Percentiles rank a stretch among this genome's conserved stretches.
Evolutionary conservation across 2,113 vertebrate species (phyloP).

Genomic region (Psilopogon haemacephalus): DNA sequence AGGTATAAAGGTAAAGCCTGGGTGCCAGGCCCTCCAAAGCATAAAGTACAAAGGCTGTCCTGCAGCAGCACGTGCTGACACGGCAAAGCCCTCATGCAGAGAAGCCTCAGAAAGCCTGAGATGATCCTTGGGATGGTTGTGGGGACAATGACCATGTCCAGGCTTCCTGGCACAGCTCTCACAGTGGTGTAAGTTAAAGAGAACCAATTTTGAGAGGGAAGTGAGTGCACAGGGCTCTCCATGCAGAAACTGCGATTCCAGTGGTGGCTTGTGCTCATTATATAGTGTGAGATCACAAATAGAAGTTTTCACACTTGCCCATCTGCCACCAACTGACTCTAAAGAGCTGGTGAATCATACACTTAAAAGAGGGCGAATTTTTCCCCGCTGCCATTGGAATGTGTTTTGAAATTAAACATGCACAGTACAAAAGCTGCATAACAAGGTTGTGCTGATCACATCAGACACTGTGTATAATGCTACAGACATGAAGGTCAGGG

Average conservation of each 20-base stretch:
- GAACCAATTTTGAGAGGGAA: constrained; percentile 16
- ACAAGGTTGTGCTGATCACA: constrained; percentile 65
- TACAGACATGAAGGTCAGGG: constrained; percentile 64
- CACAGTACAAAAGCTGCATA: constrained; percentile 67
- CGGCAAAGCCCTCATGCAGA: not conserved
- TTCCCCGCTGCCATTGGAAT: constrained; percentile 66
- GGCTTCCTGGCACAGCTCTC: not conserved
- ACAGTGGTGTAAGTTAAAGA: not conserved
- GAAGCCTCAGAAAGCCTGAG: not conserved
- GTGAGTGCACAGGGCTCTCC: constrained; percentile 17
- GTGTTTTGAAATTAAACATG: constrained; percentile 72
- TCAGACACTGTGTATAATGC: constrained; percentile 69
- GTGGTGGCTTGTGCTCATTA: constrained; percentile 73
- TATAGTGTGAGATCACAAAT: constrained; percentile 78
- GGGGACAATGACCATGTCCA: not conserved
- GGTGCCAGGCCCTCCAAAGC: not conserved
- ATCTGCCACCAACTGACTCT: constrained; percentile 77
- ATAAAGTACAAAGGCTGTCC: not conserved
- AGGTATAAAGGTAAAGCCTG: not conserved
- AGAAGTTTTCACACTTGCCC: constrained; percentile 78
- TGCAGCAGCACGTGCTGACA: not conserved
- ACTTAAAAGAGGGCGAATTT: constrained; percentile 70
- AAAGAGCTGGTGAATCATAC: constrained; percentile 74
- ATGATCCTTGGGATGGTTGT: not conserved
- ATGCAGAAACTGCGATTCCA: constrained; percentile 62